Percentiles rank a stretch among this genome's conserved stretches.
Evolutionary conservation across 2,888 invertebrate genomes (phyloP).

Genomic region (Drosophila tripunctata): DNA sequence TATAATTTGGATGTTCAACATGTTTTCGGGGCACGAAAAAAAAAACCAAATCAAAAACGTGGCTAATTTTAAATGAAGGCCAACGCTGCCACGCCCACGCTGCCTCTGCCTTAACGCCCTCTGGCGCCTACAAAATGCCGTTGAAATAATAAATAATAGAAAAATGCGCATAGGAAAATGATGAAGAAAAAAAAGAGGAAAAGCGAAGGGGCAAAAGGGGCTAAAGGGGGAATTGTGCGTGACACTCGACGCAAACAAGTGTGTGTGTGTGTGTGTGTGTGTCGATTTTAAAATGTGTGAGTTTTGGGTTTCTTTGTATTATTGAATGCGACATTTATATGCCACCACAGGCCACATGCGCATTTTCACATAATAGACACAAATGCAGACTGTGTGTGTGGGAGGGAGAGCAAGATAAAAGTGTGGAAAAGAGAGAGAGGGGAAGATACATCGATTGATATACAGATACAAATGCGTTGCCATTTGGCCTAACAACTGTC

Average conservation of each 20-base stretch:
- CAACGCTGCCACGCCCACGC: slow-evolving; percentile 23
- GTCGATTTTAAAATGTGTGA: slow-evolving; percentile 60
- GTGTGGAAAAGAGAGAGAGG: not conserved
- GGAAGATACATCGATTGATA: slow-evolving; percentile 9
- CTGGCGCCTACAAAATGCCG: slow-evolving; percentile 11
- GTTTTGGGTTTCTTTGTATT: slow-evolving; percentile 49
- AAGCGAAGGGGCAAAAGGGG: not conserved
- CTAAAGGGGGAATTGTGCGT: slow-evolving; percentile 57
- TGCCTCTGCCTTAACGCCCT: not conserved
- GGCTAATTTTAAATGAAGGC: slow-evolving; percentile 76
- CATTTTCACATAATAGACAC: slow-evolving; percentile 71
- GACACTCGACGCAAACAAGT: slow-evolving; percentile 48
- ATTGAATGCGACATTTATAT: slow-evolving; percentile 74
- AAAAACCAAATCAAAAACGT: slow-evolving; percentile 59
- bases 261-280: slow-evolving; percentile 19
- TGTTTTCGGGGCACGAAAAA: slow-evolving; percentile 44
- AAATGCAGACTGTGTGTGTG: slow-evolving; percentile 2
- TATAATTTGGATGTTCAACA: slow-evolving; percentile 35
- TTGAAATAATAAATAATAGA: slow-evolving; percentile 75
- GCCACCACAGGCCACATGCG: slow-evolving; percentile 65
- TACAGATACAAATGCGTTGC: slow-evolving; percentile 35
- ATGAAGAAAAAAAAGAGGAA: not conserved
- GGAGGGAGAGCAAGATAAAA: not conserved
- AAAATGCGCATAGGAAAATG: slow-evolving; percentile 72
- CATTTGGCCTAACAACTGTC: slow-evolving; percentile 54